These are phyloP conservation scores for Todus mexicanus DNA, from an alignment of 2,797 vertebrate species.

Conservation along the genomic window DNA sequence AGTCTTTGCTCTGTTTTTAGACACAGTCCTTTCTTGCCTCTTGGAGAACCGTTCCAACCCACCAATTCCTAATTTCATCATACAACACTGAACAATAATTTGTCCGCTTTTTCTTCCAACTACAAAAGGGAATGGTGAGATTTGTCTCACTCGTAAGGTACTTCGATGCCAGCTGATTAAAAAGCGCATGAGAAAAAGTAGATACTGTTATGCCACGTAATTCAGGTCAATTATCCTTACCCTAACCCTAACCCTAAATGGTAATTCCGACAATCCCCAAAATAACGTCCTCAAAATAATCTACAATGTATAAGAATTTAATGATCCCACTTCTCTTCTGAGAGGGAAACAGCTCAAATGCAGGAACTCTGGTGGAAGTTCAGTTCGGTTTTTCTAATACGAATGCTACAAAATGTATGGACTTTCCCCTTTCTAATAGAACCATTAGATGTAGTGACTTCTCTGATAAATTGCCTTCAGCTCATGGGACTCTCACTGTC, in stretches of 20 bases:
- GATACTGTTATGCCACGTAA: neutral
- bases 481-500: accelerated
- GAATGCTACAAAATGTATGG: neutral
- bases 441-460: neutral
- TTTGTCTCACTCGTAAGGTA: neutral
- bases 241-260: no score
- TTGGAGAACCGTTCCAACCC: neutral
- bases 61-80: neutral
- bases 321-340: neutral
- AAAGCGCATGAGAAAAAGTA: neutral
- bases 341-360: neutral
- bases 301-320: neutral
- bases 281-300: neutral
- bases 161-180: neutral
- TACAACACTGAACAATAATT: neutral
- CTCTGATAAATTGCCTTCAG: neutral
- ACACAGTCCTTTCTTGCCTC: neutral
- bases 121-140: neutral
- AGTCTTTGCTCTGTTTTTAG: neutral
- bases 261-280: neutral
- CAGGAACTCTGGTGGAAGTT: neutral
- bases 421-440: neutral
- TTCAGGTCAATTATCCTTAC: neutral
- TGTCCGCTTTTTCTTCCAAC: neutral
- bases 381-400: neutral